These are phyloP conservation scores for Grammomys surdaster DNA, from an alignment of 2,113 vertebrate species.

Conservation along the genomic window DNA sequence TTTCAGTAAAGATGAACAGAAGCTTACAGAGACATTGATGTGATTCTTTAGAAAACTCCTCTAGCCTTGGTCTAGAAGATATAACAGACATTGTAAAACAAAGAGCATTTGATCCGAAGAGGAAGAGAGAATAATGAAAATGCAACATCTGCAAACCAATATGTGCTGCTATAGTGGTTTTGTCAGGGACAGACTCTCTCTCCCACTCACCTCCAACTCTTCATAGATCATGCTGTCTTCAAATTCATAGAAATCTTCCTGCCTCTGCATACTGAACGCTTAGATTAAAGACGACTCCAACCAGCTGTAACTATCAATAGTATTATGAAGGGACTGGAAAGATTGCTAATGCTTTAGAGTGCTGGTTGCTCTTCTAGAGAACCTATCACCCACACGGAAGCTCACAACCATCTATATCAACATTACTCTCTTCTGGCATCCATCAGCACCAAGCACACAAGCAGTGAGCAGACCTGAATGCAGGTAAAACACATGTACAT, in stretches of 20 bases:
- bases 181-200: no score
- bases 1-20: neutral
- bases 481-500: no score
- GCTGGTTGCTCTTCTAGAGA: no score
- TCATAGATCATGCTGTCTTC: neutral
- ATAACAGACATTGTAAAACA: neutral
- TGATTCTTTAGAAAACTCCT: neutral
- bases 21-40: neutral
- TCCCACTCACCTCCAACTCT: neutral
- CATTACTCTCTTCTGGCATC: no score
- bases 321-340: no score
- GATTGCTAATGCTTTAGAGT: no score
- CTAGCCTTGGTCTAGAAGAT: neutral
- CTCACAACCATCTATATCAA: no score
- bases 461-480: no score
- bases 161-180: neutral
- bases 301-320: neutral
- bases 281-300: neutral
- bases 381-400: no score
- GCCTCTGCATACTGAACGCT: neutral
- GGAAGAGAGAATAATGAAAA: neutral
- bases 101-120: conserved; percentile 19
- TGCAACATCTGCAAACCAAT: neutral
- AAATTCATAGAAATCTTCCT: neutral
- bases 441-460: no score